Conservation (phyloP, 1,140 invertebrate genomes). For the Hestina assimilis region DNA sequence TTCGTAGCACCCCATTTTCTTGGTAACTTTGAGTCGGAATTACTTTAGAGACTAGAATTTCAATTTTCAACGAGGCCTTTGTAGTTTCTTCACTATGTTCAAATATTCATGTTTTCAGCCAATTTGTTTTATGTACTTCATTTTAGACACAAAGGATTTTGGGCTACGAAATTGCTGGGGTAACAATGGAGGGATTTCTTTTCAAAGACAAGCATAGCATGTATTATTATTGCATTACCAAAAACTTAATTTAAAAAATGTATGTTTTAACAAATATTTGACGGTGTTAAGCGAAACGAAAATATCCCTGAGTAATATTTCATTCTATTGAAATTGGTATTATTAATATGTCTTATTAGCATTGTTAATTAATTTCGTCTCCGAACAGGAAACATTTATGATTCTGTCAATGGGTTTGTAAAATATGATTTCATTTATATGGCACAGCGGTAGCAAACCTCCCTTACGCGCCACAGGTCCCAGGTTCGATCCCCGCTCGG, state of each 20-base stretch:
- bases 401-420: too few relatives aligned
- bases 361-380: too few relatives aligned
- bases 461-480: too few relatives aligned
- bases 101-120: conserved; percentile 6
- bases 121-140: conserved; percentile 7
- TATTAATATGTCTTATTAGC: too few relatives aligned
- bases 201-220: not conserved
- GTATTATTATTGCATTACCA: not conserved
- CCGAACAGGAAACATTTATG: too few relatives aligned
- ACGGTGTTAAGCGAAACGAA: too few relatives aligned
- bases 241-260: not conserved
- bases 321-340: too few relatives aligned
- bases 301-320: too few relatives aligned
- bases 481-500: too few relatives aligned
- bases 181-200: not conserved
- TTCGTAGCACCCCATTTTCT: conserved; percentile 4
- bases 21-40: conserved; percentile 9
- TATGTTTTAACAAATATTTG: too few relatives aligned
- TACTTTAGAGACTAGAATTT: conserved; percentile 22
- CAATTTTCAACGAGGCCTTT: conserved; percentile 27
- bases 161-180: not conserved
- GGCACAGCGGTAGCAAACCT: too few relatives aligned
- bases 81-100: conserved; percentile 16
- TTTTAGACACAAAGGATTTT: not conserved
- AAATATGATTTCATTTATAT: too few relatives aligned